These are phyloP conservation scores for Campoletis raptor DNA, from an alignment of 2,888 invertebrate species.

Conservation along the genomic window DNA sequence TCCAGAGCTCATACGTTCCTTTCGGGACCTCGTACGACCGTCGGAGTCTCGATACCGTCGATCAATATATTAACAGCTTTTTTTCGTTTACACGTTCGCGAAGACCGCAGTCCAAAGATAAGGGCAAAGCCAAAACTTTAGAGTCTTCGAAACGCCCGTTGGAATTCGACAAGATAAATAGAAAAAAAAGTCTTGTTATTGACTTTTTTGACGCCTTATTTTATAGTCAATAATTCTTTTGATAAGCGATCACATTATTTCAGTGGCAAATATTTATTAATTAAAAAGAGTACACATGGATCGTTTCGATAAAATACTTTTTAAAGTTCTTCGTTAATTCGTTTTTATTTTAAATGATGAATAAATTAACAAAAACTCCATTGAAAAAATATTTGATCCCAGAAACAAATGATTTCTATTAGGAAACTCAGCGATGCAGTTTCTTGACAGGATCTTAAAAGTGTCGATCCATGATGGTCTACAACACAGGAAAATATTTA, in stretches of 20 bases:
- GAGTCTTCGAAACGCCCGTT: conserved; percentile 28
- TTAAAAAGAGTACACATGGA: background rate
- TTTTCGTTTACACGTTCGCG: conserved; percentile 25
- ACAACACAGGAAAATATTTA: conserved; percentile 56
- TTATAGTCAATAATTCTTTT: background rate
- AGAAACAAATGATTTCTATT: conserved; percentile 27
- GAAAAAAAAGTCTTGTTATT: background rate
- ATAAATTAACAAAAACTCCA: background rate
- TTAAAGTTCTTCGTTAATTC: background rate
- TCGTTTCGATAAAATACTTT: background rate
- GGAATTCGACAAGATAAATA: conserved; percentile 38
- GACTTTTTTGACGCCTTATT: background rate
- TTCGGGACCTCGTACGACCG: conserved; percentile 40
- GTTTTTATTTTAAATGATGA: background rate
- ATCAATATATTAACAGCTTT: conserved; percentile 69
- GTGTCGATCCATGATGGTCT: conserved; percentile 52
- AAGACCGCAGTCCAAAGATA: conserved; percentile 59
- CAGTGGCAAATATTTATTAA: background rate
- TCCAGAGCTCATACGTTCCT: conserved; percentile 33
- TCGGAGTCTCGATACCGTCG: conserved; percentile 64
- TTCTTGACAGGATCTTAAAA: conserved; percentile 7
- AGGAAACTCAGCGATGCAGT: background rate
- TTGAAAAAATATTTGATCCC: background rate
- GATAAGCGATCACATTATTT: background rate
- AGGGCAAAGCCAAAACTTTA: conserved; percentile 40